Percentiles rank a stretch among this genome's conserved stretches.
These are phyloP conservation scores for Bufo bufo DNA, from an alignment of 2,113 vertebrate genomes.

Conservation along the genomic window DNA sequence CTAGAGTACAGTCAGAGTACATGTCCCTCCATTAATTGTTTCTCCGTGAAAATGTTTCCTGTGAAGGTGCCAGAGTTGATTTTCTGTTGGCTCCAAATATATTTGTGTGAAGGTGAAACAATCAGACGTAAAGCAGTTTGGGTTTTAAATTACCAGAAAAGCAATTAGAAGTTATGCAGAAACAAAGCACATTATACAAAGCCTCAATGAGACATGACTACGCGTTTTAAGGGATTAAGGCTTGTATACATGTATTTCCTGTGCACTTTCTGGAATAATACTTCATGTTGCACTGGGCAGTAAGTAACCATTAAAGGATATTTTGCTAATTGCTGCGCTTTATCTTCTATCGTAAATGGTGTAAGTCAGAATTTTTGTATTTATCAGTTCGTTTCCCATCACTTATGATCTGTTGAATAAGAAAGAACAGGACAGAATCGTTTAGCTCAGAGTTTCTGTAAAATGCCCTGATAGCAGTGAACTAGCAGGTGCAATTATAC, in stretches of 20 bases:
- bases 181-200: constrained; percentile 24
- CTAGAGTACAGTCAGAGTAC: background rate
- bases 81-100: constrained; percentile 25
- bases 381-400: too few species aligned
- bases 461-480: background rate
- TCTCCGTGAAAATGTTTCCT: constrained; percentile 12
- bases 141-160: constrained; percentile 41
- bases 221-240: constrained; percentile 12
- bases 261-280: background rate
- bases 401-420: too few species aligned
- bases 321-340: background rate
- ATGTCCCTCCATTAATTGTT: constrained; percentile 31
- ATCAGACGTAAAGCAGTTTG: constrained; percentile 42
- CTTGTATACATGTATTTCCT: constrained; percentile 19
- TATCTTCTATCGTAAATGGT: background rate
- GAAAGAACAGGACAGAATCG: too few species aligned
- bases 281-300: background rate
- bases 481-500: background rate
- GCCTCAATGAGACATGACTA: constrained; percentile 31
- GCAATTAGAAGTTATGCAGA: constrained; percentile 26
- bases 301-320: background rate
- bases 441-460: background rate
- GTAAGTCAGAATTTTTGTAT: background rate
- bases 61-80: constrained; percentile 5
- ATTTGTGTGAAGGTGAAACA: background rate